A percentile compares a stretch with the other conserved stretches of the same genome.
These are phyloP conservation scores for Eupithecia centaureata DNA, from an alignment of 2,888 invertebrate genomes.

Conservation along the genomic window DNA sequence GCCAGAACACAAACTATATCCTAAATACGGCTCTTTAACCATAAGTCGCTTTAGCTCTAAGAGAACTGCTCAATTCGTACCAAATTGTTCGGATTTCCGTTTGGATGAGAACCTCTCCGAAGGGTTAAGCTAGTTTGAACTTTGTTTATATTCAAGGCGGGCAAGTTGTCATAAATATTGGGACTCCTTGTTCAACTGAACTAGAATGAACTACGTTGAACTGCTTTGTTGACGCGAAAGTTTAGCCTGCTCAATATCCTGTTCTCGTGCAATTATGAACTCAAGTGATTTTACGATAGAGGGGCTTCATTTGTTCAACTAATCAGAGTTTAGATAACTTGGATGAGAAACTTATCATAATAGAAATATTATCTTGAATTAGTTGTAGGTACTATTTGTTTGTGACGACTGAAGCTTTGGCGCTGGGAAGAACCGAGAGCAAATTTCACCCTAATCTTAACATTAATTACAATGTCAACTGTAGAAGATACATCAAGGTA, in stretches of 20 bases:
- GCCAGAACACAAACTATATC: slow-evolving; percentile 39
- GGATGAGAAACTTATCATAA: slow-evolving; percentile 23
- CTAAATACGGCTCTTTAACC: slow-evolving; percentile 40
- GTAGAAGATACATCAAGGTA: not conserved
- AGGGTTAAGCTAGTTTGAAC: slow-evolving; percentile 75
- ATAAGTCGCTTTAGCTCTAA: slow-evolving; percentile 48
- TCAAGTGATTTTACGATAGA: slow-evolving; percentile 58
- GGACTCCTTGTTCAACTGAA: slow-evolving; percentile 62
- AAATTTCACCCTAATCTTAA: not conserved
- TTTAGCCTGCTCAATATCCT: slow-evolving; percentile 69
- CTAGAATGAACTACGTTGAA: slow-evolving; percentile 71
- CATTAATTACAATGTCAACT: not conserved
- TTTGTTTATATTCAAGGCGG: slow-evolving; percentile 70
- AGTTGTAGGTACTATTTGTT: not conserved
- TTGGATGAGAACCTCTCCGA: slow-evolving; percentile 61
- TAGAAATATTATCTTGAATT: slow-evolving; percentile 16
- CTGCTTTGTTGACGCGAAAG: slow-evolving; percentile 72
- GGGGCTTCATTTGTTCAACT: slow-evolving; percentile 36
- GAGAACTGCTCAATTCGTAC: slow-evolving; percentile 64
- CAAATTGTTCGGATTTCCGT: slow-evolving; percentile 72
- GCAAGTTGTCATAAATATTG: slow-evolving; percentile 77
- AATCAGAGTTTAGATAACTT: slow-evolving; percentile 33
- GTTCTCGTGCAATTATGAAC: slow-evolving; percentile 60
- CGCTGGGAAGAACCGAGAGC: not conserved
- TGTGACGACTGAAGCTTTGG: not conserved